A percentile compares a stretch with the other conserved stretches of the same genome.
Conservation (phyloP, 2,888 invertebrate genomes). For the Apamea crenata region DNA sequence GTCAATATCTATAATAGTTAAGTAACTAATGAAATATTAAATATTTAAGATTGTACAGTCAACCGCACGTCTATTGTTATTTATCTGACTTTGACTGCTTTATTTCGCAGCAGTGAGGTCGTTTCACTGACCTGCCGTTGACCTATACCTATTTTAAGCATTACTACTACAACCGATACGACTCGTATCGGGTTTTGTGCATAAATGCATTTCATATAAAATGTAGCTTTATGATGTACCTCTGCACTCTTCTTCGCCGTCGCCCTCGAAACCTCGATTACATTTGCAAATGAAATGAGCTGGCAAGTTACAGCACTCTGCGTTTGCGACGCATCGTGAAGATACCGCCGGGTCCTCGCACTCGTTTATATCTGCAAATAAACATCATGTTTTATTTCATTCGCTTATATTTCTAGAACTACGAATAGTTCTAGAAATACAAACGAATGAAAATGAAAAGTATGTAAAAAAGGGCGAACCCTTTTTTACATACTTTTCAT, state of each 20-base stretch:
- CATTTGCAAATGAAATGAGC: conserved; percentile 98
- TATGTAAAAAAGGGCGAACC: too few species aligned
- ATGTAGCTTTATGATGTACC: conserved; percentile 85
- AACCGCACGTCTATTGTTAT: background rate
- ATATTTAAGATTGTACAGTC: background rate
- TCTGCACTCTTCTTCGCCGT: conserved; percentile 96
- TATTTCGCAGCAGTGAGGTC: background rate
- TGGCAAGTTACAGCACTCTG: conserved; percentile 98
- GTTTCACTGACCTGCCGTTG: background rate
- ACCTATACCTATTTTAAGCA: background rate
- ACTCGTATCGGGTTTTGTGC: background rate
- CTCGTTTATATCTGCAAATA: conserved; percentile 94
- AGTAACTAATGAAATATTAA: conserved; percentile 6
- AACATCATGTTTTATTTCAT: conserved; percentile 30
- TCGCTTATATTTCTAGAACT: background rate
- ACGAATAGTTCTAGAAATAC: too few species aligned
- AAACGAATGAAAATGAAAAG: too few species aligned
- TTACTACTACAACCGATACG: conserved; percentile 6
- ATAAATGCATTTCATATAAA: conserved; percentile 11
- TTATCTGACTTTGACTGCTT: background rate
- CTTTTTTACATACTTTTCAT: background rate
- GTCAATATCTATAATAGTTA: conserved; percentile 93
- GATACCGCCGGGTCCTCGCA: conserved; percentile 96
- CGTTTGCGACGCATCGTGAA: conserved; percentile 96
- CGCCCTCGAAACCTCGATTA: conserved; percentile 96